Evolutionary conservation across 1,140 invertebrate genomes (phyloP), one percentile per base, ranked within the genome.

Genomic region (Drosophila neocordata): DNA sequence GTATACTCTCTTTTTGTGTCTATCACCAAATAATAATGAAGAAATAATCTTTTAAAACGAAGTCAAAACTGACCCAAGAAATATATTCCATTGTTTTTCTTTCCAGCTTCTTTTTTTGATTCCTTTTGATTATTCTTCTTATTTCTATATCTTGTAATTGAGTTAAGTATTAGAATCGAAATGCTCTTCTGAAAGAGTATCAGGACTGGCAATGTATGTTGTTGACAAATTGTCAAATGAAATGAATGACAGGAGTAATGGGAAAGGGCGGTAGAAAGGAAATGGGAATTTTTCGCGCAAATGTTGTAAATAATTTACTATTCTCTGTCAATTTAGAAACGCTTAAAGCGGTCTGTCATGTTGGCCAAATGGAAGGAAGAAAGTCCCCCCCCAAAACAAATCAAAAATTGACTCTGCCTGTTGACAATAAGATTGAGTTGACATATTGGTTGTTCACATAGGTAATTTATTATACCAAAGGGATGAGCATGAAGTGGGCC

Each of bases 291-390:
- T 11, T 18, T 35, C 53, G 60, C 41, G 57, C 41, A 61, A 71
- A 57, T 81, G 74, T 63, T 58, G 78, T 81, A 78, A 87, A 85
- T 87, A 82, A 78, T 78, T 78, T 70, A 69, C 74, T 81, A 81
- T 77, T 69, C 41, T 48, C 52, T 87, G 81, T 87, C 81, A 85
- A 81, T 71, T 81, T 63, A 41, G 24, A 24, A 44, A 31, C 18
- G 52, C 22, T 58, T 9, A 52, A 27, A 24, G 8, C 8, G 24
- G 27, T 18, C 13, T 31, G 51, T 37, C 18, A 9, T 58, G 7
- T 34, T 12, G 9, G 24, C n/a, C 4, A 24, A 22, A 56, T 2
- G 53, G 1, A 71, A 58, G 34, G 38, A 65, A 59, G 15, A 35
- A 48, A 55, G 64, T 34, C 44, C 62, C n/a, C 11, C 18, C 5